A percentile compares a stretch with the other conserved stretches of the same genome.
phyloP scores from a whole-genome alignment of 2,797 vertebrate species.

The Manis pentadactyla region DNA sequence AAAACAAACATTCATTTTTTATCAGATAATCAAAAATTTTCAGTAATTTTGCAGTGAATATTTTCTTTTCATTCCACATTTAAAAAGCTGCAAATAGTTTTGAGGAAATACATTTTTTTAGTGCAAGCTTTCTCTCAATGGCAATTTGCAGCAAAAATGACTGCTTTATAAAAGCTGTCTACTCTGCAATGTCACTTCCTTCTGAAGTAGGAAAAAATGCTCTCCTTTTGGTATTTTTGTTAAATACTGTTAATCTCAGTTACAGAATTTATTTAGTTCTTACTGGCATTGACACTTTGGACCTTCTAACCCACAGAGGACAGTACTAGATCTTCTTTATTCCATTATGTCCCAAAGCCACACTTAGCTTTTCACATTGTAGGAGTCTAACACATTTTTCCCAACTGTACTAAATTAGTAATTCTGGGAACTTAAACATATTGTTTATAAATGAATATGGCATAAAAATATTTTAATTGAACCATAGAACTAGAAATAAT shows the following conservation, averaged over 20 bases:
- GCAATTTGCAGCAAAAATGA: not conserved
- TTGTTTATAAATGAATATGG: not conserved
- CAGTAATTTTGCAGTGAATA: not conserved
- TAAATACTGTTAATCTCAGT: not conserved
- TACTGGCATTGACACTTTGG: not conserved
- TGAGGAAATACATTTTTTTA: not conserved
- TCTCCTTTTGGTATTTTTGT: not conserved
- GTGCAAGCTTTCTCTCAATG: not conserved
- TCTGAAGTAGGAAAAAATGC: not conserved
- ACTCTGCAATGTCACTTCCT: not conserved
- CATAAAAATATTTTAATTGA: not conserved
- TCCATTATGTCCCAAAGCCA: not conserved
- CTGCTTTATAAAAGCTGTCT: not conserved
- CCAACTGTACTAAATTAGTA: not conserved
- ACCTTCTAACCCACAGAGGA: not conserved
- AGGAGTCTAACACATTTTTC: not conserved
- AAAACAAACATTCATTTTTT: slow-evolving; percentile 9
- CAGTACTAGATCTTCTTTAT: not conserved
- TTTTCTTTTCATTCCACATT: slow-evolving; percentile 33
- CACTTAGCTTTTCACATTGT: not conserved
- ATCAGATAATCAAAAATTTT: not conserved
- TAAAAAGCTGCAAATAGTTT: not conserved
- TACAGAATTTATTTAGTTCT: not conserved
- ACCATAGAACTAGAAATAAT: not conserved
- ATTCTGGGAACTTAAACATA: not conserved